Conservation (phyloP, 2,888 invertebrate species). For the Drosophila formosana region DNA sequence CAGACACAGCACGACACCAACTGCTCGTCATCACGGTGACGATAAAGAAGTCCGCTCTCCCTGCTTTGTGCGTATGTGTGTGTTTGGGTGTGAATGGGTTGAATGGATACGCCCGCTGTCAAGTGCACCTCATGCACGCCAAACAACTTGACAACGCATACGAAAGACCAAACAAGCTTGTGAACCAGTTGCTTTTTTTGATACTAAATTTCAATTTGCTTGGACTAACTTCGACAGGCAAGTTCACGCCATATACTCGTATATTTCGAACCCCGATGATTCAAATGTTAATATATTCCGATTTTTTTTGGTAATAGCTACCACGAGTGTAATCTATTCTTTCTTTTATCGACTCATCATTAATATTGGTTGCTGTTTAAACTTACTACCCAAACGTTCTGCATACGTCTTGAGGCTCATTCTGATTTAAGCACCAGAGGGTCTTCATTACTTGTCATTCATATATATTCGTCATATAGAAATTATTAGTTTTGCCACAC, state of each 20-base stretch:
- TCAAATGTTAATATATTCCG: background rate
- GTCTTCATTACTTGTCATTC: background rate
- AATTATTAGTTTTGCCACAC: slow-evolving; percentile 13
- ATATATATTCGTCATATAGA: slow-evolving; percentile 1
- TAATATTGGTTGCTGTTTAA: too few relatives aligned
- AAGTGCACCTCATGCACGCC: slow-evolving; percentile 56
- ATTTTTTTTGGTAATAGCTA: background rate
- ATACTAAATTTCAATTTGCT: slow-evolving; percentile 39
- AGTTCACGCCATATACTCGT: background rate
- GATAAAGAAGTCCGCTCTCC: background rate
- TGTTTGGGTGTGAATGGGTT: slow-evolving; percentile 1
- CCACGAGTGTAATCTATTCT: background rate
- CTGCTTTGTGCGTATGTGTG: background rate
- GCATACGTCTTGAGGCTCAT: background rate
- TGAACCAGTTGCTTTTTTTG: slow-evolving; percentile 46
- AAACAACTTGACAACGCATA: slow-evolving; percentile 31
- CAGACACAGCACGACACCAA: slow-evolving; percentile 33
- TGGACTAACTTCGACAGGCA: slow-evolving; percentile 15
- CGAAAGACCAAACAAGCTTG: slow-evolving; percentile 17
- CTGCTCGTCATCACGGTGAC: slow-evolving; percentile 5
- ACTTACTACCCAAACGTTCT: background rate
- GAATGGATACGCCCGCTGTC: slow-evolving; percentile 37
- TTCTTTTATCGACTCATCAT: too few relatives aligned
- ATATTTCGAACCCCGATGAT: background rate
- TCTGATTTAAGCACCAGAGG: background rate